phyloP scores from a whole-genome alignment of 2,888 invertebrate species.

The Agapostemon virescens region DNA sequence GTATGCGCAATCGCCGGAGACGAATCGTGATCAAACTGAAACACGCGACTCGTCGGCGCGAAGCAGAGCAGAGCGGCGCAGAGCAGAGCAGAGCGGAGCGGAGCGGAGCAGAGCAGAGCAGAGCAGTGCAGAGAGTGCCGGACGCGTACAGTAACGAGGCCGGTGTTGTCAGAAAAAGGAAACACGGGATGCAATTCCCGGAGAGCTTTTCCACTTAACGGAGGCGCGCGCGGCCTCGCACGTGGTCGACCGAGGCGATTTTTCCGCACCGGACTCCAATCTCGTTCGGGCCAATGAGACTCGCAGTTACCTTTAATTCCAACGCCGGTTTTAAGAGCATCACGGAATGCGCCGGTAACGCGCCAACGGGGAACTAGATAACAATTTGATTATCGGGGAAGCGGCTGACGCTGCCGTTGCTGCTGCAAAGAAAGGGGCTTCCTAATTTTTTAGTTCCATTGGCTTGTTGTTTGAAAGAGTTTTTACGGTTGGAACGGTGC shows the following conservation, averaged over 20 bases:
- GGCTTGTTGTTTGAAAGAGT: background rate
- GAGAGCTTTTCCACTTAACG: conserved; percentile 57
- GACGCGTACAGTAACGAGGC: conserved; percentile 51
- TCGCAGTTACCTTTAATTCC: conserved; percentile 29
- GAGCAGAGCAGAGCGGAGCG: background rate
- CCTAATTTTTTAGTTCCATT: background rate
- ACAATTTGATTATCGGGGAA: conserved; percentile 11
- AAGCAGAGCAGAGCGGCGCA: conserved; percentile 9
- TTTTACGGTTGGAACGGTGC: background rate
- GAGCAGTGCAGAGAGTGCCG: background rate
- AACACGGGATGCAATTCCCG: conserved; percentile 45
- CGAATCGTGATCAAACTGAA: conserved; percentile 61
- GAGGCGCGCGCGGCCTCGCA: conserved; percentile 22
- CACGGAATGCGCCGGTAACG: background rate
- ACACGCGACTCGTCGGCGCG: conserved; percentile 35
- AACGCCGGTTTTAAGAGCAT: conserved; percentile 20
- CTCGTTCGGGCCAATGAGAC: conserved; percentile 36
- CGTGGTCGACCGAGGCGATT: conserved; percentile 18
- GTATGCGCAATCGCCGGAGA: conserved; percentile 56
- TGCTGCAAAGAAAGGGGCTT: background rate
- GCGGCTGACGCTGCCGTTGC: background rate
- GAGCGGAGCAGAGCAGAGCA: background rate
- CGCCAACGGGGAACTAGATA: background rate
- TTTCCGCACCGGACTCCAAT: conserved; percentile 36
- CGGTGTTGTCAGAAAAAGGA: conserved; percentile 42